Evolutionary conservation across 2,888 invertebrate species (phyloP).

Genomic region (Agrochola litura): DNA sequence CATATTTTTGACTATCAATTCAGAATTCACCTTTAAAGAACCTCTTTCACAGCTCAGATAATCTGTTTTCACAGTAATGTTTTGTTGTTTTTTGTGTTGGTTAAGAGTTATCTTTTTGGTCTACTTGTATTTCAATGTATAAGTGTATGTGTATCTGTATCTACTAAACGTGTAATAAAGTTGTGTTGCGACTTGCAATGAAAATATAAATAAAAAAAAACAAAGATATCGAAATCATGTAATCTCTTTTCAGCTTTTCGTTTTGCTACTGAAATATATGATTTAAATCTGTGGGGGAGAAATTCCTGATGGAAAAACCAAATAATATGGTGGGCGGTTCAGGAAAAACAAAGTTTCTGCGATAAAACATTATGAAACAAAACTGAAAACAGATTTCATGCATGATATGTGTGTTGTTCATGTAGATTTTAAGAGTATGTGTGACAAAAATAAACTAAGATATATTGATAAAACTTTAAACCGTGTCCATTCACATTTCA

Average conservation of each 20-base stretch:
- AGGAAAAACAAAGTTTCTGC: neutral
- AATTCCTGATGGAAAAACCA: neutral
- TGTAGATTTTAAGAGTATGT: neutral
- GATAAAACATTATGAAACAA: neutral
- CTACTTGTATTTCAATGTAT: neutral
- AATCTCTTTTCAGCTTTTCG: conserved; percentile 7
- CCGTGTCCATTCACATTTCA: neutral
- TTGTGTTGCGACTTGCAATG: neutral
- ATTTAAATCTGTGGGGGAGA: neutral
- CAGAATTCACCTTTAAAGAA: conserved; percentile 29
- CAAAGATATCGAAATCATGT: neutral
- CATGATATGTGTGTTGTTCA: neutral
- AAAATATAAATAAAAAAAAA: no score
- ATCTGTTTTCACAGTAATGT: neutral
- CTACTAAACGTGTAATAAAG: no score
- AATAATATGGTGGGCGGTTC: neutral
- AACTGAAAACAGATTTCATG: conserved; percentile 4
- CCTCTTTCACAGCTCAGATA: conserved; percentile 28
- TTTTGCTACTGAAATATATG: neutral
- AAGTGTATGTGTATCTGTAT: neutral
- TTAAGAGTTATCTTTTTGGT: neutral
- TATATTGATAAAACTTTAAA: neutral
- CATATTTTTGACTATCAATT: conserved; percentile 20
- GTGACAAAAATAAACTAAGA: neutral
- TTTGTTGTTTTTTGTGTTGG: neutral